Evolutionary conservation across 2,797 vertebrate species (phyloP), one percentile per base, ranked within the genome.

Genomic region (Oceanodroma leucorhoa): DNA sequence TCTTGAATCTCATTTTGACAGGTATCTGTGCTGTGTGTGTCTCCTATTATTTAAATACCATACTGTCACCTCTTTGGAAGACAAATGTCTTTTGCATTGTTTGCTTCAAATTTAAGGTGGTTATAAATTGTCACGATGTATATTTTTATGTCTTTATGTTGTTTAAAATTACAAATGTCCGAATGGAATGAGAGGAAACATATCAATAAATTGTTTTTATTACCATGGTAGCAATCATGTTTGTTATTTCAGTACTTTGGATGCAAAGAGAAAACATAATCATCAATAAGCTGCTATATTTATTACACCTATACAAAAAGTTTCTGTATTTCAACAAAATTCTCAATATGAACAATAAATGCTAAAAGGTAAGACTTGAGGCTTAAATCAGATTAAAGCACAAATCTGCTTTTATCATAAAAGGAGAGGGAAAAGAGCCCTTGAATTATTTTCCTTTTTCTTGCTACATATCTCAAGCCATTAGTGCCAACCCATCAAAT

Each of bases 321-420:
- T 78, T 93, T 66, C 21, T 27, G 19, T 30, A 70, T 87, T 66
- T 94, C 45, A 87, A 54, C 26, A 93, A 89, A 84, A 60, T 72
- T 65, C 38, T 90, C 62, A 84, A 13, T 51, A 79, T n/a, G 45
- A 93, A 54, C 36, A 72, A 73, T 83, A 72, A 60, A 91, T 72
- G 13, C 81, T 90, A 54, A 90, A 95, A 94, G 53, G 65, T 95
- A 84, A 80, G 29, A 93, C 66, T 71, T 78, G 67, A 90, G 57
- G 18, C 38, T 95, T 85, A 88, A 90, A 95, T 87, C 83, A 92
- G 77, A 93, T 93, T 81, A 93, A 95, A 88, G 84, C 71, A 78
- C 15, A 75, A 87, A 96, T 86, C 69, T 89, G 16, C 54, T 95
- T 96, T 96, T 94, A 93, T 94, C 75, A 92, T 91, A 88, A 94